Evolutionary conservation across 2,888 invertebrate genomes (phyloP).

Genomic region (Ormyrus nitidulus): DNA sequence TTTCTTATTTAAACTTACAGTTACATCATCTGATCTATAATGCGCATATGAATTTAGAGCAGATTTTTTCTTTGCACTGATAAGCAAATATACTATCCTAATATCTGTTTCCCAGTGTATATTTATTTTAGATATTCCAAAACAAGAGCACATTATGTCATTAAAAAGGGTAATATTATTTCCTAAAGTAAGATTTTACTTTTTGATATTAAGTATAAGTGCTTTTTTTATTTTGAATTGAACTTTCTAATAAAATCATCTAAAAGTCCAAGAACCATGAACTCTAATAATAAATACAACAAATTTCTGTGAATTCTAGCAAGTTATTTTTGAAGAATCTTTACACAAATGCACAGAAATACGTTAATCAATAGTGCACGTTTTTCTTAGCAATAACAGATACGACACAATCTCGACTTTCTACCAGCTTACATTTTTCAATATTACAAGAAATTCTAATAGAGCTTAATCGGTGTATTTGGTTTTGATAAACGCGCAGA

Average conservation of each 20-base stretch:
- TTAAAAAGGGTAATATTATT: not conserved
- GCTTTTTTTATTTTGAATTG: not conserved
- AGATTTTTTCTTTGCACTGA: conserved; percentile 26
- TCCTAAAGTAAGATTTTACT: conserved; percentile 1
- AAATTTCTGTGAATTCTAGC: too few species aligned
- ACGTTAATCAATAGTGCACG: conserved; percentile 9
- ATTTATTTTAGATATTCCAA: conserved; percentile 40
- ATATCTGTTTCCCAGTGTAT: conserved; percentile 10
- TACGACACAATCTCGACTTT: not conserved
- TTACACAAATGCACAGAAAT: not conserved
- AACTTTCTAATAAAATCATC: not conserved
- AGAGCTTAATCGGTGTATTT: conserved; percentile 31
- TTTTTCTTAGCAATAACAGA: not conserved
- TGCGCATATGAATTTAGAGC: conserved; percentile 3
- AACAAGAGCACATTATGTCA: conserved; percentile 7
- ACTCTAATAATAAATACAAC: too few species aligned
- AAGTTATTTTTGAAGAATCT: too few species aligned
- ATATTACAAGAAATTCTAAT: conserved; percentile 28
- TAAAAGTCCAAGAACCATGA: not conserved
- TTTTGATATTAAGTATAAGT: not conserved
- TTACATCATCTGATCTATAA: conserved; percentile 36
- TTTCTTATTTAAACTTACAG: conserved; percentile 13
- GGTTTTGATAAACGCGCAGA: conserved; percentile 21
- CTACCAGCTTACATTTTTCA: not conserved
- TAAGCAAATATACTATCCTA: conserved; percentile 17